A percentile compares a stretch with the other conserved stretches of the same genome.
Conservation (phyloP, 2,797 vertebrate genomes). For the Hoplostethus atlanticus region DNA sequence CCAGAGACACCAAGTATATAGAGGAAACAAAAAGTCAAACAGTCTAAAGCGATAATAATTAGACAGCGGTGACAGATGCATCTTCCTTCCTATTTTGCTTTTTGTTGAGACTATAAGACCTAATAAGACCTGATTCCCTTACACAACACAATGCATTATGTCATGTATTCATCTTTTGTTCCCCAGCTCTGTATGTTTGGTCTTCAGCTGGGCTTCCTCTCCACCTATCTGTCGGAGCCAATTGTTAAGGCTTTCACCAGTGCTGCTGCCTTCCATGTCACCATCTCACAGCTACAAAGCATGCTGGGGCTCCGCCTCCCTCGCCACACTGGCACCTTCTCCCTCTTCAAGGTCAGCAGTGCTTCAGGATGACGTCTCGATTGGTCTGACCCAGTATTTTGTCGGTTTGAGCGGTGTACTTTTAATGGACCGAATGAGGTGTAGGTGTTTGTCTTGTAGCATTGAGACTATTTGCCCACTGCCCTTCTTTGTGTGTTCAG, state of each 20-base stretch:
- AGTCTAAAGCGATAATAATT: not conserved
- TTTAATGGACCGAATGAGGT: not conserved
- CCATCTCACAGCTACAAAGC: slow-evolving; percentile 92
- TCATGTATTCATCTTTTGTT: slow-evolving; percentile 17
- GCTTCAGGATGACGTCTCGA: not conserved
- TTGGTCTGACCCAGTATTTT: not conserved
- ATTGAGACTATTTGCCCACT: not conserved
- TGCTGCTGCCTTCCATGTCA: slow-evolving; percentile 93
- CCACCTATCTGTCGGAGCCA: slow-evolving; percentile 94
- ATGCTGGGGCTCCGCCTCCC: slow-evolving; percentile 91
- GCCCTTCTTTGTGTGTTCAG: slow-evolving; percentile 72
- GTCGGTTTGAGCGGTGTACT: not conserved
- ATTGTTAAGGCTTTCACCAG: slow-evolving; percentile 95
- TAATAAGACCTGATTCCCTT: not conserved
- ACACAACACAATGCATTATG: not conserved
- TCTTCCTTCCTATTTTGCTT: not conserved
- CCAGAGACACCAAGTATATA: not conserved
- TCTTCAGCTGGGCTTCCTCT: slow-evolving; percentile 92
- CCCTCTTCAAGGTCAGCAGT: slow-evolving; percentile 89
- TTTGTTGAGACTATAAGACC: not conserved
- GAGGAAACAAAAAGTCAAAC: not conserved
- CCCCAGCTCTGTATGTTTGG: slow-evolving; percentile 91
- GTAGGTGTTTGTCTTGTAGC: not conserved
- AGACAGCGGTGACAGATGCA: not conserved
- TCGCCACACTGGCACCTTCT: slow-evolving; percentile 89